Evolutionary conservation across 2,888 invertebrate genomes (phyloP), one percentile per base, ranked within the genome.

Genomic region (Siphonodentalium dalli): DNA sequence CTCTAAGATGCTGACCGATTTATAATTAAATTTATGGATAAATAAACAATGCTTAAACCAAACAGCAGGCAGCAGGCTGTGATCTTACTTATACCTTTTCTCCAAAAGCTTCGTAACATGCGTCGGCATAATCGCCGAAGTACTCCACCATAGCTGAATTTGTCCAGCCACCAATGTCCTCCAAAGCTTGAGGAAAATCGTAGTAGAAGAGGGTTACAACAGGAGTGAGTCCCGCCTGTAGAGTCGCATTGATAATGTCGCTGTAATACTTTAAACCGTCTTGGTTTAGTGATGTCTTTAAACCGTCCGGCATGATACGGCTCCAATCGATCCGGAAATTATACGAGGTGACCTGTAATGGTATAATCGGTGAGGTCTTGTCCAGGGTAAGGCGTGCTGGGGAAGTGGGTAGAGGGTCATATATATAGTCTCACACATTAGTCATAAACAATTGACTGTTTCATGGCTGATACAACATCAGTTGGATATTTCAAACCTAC

Each of bases 251-350:
- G 46, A 92, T 88, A 38, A 93, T 80, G 63, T 88, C 86, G 71
- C 87, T 88, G 78, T 93, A 93, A 79, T 91, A 91, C 51, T 86
- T 82, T 6, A 93, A 84, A 13, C 90, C 92, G 2, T 85, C 84
- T 33, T 85, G 81, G 73, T 89, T 92, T 26, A 90, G 31, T 7
- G 48, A 40, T n/a, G 44, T 47, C 0, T 42, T 42, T 7, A 65
- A 65, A 8, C 75, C 91, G 7, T 84, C 85, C 0, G 91, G 90
- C 60, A 91, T 82, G 44, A 92, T 84, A 40, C 92, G 83, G 0
- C 89, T 80, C 92, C 92, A 92, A 0, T 90, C 87, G 28, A 84
- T 65, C 2, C 83, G 83, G 63, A 84, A 83, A 9, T 83, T 74
- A 50, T 77, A 78, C n/a, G n/a, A n/a, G n/a, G n/a, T n/a, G n/a